Conservation (phyloP, 2,113 vertebrate species). For the Xiphophorus hellerii region DNA sequence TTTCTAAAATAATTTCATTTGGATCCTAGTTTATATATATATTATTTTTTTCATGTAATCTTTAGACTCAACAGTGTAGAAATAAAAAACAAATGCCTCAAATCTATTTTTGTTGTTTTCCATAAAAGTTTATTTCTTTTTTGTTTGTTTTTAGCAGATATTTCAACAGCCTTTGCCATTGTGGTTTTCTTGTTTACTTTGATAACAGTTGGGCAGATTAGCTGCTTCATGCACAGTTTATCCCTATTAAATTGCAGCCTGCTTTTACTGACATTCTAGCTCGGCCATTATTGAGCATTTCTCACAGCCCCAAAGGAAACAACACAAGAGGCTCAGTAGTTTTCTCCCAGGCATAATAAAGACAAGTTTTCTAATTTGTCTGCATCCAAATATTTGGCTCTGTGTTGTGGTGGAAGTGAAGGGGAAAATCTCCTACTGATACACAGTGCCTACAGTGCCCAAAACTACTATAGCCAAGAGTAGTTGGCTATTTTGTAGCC, state of each 20-base stretch:
- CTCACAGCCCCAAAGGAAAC: conserved; percentile 1
- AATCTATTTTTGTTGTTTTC: neutral
- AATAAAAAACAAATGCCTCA: neutral
- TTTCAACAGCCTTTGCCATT: neutral
- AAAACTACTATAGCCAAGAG: no score
- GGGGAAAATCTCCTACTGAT: no score
- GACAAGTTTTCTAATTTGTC: conserved; percentile 11
- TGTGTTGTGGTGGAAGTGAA: conserved; percentile 6
- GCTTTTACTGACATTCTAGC: neutral
- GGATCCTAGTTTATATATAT: neutral
- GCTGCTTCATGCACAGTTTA: conserved; percentile 3
- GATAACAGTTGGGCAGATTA: neutral
- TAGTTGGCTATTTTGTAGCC: neutral
- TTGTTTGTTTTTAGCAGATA: neutral
- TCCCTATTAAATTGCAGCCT: conserved; percentile 7
- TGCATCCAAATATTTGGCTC: conserved; percentile 7
- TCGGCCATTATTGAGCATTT: conserved; percentile 13
- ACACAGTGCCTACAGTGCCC: neutral
- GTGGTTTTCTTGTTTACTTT: conserved; percentile 1
- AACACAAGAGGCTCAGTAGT: conserved; percentile 21
- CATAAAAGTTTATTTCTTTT: neutral
- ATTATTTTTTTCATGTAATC: neutral
- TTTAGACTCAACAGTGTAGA: neutral
- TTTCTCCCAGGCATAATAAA: conserved; percentile 8
- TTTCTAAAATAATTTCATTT: conserved; percentile 13